Evolutionary conservation across 2,888 invertebrate genomes (phyloP).

Genomic region (Eristalis arbustorum): DNA sequence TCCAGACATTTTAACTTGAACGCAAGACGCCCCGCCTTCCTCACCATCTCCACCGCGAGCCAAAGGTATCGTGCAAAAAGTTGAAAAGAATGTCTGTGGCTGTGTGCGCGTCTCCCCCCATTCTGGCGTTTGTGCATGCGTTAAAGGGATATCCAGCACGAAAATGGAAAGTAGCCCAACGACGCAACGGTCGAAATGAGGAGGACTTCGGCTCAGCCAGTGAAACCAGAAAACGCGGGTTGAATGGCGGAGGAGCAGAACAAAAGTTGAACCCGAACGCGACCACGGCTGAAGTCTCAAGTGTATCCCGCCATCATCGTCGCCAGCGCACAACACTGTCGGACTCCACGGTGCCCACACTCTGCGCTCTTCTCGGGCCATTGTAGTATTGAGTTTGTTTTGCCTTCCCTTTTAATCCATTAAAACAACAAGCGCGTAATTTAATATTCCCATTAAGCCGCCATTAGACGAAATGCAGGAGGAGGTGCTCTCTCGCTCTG

Average conservation of each 20-base stretch:
- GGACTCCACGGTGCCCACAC: background rate
- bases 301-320: slow-evolving; percentile 6
- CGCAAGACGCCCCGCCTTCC: slow-evolving; percentile 21
- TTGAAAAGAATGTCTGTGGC: background rate
- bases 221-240: slow-evolving; percentile 27
- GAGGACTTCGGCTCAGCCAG: too few relatives aligned
- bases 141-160: slow-evolving; percentile 43
- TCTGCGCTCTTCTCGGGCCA: slow-evolving; percentile 7
- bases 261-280: background rate
- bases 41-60: background rate
- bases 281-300: slow-evolving; percentile 33
- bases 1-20: slow-evolving; percentile 59
- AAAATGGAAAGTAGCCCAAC: slow-evolving; percentile 55
- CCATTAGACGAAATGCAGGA: slow-evolving; percentile 76
- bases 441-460: slow-evolving; percentile 80
- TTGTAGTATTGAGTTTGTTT: slow-evolving; percentile 60
- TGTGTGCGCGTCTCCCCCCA: slow-evolving; percentile 38
- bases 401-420: slow-evolving; percentile 73
- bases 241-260: background rate
- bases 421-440: slow-evolving; percentile 77
- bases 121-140: slow-evolving; percentile 15
- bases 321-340: background rate
- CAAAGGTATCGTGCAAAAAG: background rate
- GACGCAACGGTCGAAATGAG: background rate
- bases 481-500: slow-evolving; percentile 16